Base-by-base conservation (phyloP, 2,888 invertebrate genomes). In the Mythimna vitellina region DNA sequence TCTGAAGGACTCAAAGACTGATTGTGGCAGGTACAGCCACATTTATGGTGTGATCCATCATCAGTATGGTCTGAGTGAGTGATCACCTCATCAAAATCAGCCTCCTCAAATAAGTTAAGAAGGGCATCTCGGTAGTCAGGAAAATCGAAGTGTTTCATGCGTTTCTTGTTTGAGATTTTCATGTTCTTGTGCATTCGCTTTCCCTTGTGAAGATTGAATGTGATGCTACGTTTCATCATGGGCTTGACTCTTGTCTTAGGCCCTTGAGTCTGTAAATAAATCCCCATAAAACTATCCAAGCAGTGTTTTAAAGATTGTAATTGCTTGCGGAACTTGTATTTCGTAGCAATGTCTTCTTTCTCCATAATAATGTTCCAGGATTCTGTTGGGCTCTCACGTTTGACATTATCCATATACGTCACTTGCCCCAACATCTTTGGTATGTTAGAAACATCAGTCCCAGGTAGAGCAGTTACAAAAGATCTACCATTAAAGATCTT, bases 61-160 rank as follows among this genome's bases (percentile, higher is more conserved):
- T 77, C 62, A 2, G 74, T 72, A 17, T 77, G 75, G 25, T 76
- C 61, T n/a, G 76, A 1, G 51, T 75, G 70, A 9, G 68, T 78
- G 72, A 84, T 70, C 0, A 29, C 66, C 14, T 88, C 88, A 54
- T 88, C 87, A 0, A 68, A 63, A 7, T 84, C 84, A 1, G 83
- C 67, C 4, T 92, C 89, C 8, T 85, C 78, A 69, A 96, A 96
- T 2, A 96, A 78, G 54, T 92, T 92, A 1, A 94, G 81, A 83
- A 96, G 87, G 0, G 94, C 93, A 20, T 96, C 96, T 42, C 94
- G 85, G 1, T 93, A 82, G 70, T 96, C 96, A 0, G 96, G 96
- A 66, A 93, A 96, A 80, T 96, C 95, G 35, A 91, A 94, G 63
- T 93, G 90, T 73, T 93, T 95, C 0, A 91, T 86, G 61, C 92